Evolutionary conservation across 2,888 invertebrate genomes (phyloP).

Genomic region (Cotesia congregata): DNA sequence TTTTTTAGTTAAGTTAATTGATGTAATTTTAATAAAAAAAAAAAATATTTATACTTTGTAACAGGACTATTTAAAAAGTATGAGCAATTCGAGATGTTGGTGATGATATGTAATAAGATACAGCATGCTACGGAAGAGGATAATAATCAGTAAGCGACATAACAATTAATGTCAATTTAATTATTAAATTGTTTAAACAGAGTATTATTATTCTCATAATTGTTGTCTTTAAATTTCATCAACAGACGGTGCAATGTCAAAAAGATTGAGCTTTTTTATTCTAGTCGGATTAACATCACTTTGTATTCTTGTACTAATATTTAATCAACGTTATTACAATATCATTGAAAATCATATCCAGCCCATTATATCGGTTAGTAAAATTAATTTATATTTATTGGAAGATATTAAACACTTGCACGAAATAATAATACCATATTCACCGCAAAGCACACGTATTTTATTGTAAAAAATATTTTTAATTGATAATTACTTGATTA

Average conservation of each 20-base stretch:
- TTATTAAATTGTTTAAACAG: not conserved
- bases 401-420: constrained; percentile 55
- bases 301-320: constrained; percentile 66
- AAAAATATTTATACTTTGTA: not conserved
- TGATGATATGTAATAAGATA: constrained; percentile 1
- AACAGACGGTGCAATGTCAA: constrained; percentile 62
- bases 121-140: constrained; percentile 16
- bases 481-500: not conserved
- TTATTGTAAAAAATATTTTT: not conserved
- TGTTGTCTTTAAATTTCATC: not conserved
- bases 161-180: not conserved
- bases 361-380: constrained; percentile 65
- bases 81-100: not conserved
- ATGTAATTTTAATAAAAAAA: no score
- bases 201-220: not conserved
- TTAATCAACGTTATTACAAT: constrained; percentile 66
- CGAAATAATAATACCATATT: constrained; percentile 51
- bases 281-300: constrained; percentile 65
- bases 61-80: not conserved
- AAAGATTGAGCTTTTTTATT: constrained; percentile 66
- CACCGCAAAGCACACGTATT: not conserved
- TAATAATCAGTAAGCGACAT: constrained; percentile 4
- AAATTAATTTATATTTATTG: constrained; percentile 51
- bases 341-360: constrained; percentile 66
- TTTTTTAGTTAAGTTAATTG: no score